Conservation (phyloP, 2,113 vertebrate species). For the Helogale parvula region DNA sequence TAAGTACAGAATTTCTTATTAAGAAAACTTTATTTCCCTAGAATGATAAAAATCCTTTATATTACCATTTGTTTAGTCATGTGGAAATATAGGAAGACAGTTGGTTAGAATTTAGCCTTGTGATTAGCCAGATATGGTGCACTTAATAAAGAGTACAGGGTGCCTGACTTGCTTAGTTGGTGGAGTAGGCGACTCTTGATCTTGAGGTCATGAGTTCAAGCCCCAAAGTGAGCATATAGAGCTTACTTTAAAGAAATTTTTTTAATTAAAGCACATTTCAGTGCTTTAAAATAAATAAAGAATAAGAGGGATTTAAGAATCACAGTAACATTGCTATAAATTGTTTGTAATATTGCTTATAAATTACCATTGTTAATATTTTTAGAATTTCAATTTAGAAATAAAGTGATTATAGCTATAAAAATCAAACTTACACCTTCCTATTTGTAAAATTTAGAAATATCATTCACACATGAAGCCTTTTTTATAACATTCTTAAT, state of each 20-base stretch:
- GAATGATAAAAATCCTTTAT: background rate
- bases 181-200: background rate
- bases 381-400: conserved; percentile 37
- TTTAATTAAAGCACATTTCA: background rate
- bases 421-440: background rate
- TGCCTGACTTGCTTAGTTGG: background rate
- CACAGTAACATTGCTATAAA: background rate
- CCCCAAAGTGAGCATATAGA: background rate
- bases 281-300: background rate
- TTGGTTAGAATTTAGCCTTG: background rate
- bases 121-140: background rate
- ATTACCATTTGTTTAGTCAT: background rate
- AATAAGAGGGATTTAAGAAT: background rate
- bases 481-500: conserved; percentile 12
- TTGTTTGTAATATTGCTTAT: background rate
- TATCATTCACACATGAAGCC: background rate
- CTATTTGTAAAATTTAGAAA: conserved; percentile 16
- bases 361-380: background rate
- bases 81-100: background rate
- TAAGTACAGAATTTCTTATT: conserved; percentile 1
- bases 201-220: background rate
- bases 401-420: background rate
- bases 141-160: background rate
- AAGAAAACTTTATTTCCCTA: background rate
- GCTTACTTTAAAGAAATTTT: background rate